Percentiles rank a stretch among this genome's conserved stretches.
phyloP scores from a whole-genome alignment of 2,113 vertebrate genomes.

The Mixornis gularis region DNA sequence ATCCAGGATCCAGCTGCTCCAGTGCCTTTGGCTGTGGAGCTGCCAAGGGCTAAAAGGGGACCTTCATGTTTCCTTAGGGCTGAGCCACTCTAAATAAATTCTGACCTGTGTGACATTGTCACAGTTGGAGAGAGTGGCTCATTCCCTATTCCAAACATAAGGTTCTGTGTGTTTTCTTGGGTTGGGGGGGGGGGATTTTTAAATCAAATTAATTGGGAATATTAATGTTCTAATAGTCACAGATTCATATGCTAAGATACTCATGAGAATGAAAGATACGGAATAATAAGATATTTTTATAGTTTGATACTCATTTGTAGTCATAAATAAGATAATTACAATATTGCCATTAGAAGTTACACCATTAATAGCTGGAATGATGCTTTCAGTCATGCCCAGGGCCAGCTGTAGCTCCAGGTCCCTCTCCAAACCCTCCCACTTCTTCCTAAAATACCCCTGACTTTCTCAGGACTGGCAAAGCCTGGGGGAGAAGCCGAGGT shows the following conservation, averaged over 20 bases:
- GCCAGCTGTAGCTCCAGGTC: background rate
- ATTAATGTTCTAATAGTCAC: background rate
- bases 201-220: background rate
- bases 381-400: background rate
- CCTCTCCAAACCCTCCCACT: background rate
- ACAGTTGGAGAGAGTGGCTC: accelerated
- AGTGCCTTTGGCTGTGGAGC: background rate
- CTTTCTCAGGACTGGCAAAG: accelerated
- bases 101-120: accelerated
- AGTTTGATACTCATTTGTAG: background rate
- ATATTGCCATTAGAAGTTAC: background rate
- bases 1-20: background rate
- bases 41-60: background rate
- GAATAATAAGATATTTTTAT: background rate
- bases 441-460: background rate
- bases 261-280: background rate
- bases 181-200: accelerated
- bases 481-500: background rate
- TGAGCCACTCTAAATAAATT: background rate
- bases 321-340: background rate
- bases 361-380: background rate
- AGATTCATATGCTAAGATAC: too few species aligned
- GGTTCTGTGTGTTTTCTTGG: accelerated
- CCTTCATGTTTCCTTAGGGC: accelerated
- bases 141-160: background rate